Evolutionary conservation across 1,140 invertebrate species (phyloP).

Genomic region (Eupristina koningsbergeri): DNA sequence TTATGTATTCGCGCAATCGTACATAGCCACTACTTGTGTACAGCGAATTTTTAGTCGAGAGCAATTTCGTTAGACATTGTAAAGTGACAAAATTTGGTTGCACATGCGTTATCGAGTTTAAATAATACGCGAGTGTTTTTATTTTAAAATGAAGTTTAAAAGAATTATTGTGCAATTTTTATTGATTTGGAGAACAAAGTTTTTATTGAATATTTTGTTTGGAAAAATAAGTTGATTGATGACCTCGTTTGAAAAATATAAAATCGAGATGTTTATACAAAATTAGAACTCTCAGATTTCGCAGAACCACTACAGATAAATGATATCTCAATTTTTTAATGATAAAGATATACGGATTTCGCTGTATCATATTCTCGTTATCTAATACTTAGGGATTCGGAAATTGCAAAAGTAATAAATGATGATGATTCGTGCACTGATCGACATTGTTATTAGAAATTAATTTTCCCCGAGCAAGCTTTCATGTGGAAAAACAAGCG

Average conservation of each 20-base stretch:
- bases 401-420: neutral
- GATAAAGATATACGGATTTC: neutral
- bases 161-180: neutral
- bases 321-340: neutral
- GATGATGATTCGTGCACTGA: neutral
- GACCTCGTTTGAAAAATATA: neutral
- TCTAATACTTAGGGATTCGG: neutral
- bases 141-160: neutral
- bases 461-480: neutral
- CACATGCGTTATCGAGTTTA: neutral
- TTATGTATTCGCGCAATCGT: neutral
- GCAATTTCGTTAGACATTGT: neutral
- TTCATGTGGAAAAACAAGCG: neutral
- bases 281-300: neutral
- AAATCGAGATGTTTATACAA: neutral
- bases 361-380: neutral
- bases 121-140: neutral
- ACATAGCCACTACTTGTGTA: neutral
- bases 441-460: slow-evolving; percentile 6
- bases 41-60: neutral
- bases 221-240: neutral
- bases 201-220: neutral
- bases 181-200: neutral
- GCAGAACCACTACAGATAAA: neutral
- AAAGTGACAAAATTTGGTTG: neutral